Evolutionary conservation across 2,113 vertebrate species (phyloP).

Genomic region (Zosterops japonicus): DNA sequence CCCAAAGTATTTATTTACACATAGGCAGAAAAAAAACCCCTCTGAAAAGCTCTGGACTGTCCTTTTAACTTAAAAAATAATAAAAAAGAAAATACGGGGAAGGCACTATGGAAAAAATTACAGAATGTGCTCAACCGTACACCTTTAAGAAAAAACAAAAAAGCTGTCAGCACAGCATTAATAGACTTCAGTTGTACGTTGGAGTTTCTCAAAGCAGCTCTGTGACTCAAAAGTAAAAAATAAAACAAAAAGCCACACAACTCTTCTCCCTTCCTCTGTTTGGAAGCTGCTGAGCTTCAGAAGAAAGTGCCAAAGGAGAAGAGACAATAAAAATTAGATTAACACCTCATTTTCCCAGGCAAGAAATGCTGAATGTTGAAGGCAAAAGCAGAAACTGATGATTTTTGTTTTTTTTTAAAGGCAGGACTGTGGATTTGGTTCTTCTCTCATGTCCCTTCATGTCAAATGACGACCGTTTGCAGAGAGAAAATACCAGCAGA

Average conservation of each 20-base stretch:
- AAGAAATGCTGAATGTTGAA: slow-evolving; percentile 67
- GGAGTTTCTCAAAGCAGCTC: slow-evolving; percentile 56
- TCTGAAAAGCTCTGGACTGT: slow-evolving; percentile 72
- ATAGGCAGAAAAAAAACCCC: slow-evolving; percentile 27
- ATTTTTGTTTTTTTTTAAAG: slow-evolving; percentile 45
- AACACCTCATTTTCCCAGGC: slow-evolving; percentile 63
- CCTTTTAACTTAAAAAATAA: slow-evolving; percentile 72
- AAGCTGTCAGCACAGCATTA: slow-evolving; percentile 45
- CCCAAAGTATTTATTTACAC: slow-evolving; percentile 70
- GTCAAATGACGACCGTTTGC: slow-evolving; percentile 70
- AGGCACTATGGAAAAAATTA: slow-evolving; percentile 77
- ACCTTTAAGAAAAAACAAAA: slow-evolving; percentile 61
- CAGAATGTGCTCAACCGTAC: slow-evolving; percentile 67
- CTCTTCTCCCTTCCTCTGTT: slow-evolving; percentile 20
- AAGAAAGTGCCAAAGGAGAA: slow-evolving; percentile 60
- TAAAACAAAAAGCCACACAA: background rate
- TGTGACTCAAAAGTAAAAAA: background rate
- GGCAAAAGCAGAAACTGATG: slow-evolving; percentile 66
- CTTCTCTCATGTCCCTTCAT: slow-evolving; percentile 59
- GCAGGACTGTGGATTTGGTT: slow-evolving; percentile 58
- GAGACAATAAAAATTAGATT: slow-evolving; percentile 50
- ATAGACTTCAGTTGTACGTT: slow-evolving; percentile 32
- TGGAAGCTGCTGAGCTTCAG: slow-evolving; percentile 46
- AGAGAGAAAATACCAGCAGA: slow-evolving; percentile 78
- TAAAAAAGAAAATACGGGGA: slow-evolving; percentile 68